These are phyloP conservation scores for Mustela nigripes DNA, from an alignment of 2,113 vertebrate genomes.

Conservation along the genomic window DNA sequence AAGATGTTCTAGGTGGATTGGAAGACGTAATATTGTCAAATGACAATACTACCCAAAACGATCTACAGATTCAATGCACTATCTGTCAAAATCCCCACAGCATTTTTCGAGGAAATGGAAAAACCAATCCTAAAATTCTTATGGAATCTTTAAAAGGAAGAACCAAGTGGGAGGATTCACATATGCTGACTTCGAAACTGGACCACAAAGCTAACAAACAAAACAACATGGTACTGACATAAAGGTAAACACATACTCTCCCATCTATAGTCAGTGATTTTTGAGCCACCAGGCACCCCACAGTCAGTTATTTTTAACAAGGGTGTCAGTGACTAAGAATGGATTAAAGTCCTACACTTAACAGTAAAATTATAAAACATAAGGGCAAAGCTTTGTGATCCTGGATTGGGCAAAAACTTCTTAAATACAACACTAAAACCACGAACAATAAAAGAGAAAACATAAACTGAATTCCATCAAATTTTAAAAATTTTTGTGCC, in stretches of 20 bases:
- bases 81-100: slow-evolving; percentile 12
- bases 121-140: slow-evolving; percentile 37
- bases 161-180: neutral
- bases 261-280: neutral
- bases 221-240: neutral
- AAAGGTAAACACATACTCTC: neutral
- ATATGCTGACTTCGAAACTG: neutral
- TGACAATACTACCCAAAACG: slow-evolving; percentile 7
- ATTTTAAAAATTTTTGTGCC: neutral
- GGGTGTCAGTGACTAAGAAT: neutral
- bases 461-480: neutral
- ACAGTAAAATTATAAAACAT: slow-evolving; percentile 49
- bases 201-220: slow-evolving; percentile 16
- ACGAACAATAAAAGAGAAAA: neutral
- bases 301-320: slow-evolving; percentile 48
- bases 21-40: slow-evolving; percentile 22
- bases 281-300: neutral
- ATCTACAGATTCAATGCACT: slow-evolving; percentile 22
- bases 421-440: slow-evolving; percentile 49
- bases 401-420: slow-evolving; percentile 21
- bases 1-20: neutral
- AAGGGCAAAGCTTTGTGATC: neutral
- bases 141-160: neutral
- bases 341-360: slow-evolving; percentile 8
- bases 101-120: neutral